A percentile compares a stretch with the other conserved stretches of the same genome.
Evolutionary conservation across 1,140 invertebrate genomes (phyloP).

Genomic region (Drosophila biarmipes): DNA sequence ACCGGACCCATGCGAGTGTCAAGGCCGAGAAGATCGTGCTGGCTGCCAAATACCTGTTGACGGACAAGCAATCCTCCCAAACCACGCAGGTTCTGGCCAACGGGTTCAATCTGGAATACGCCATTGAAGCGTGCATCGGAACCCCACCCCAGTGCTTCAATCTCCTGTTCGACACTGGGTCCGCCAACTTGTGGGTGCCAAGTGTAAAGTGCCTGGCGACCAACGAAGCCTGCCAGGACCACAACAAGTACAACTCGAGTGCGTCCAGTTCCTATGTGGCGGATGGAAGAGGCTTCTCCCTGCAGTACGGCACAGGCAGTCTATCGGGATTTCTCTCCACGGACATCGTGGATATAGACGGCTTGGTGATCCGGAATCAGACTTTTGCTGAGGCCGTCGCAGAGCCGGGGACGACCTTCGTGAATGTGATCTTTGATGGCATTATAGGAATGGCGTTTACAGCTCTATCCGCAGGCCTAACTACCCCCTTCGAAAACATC

Average conservation of each 20-base stretch:
- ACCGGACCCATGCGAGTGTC: neutral
- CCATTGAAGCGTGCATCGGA: neutral
- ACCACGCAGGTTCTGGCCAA: neutral
- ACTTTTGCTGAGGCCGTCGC: neutral
- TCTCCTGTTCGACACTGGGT: neutral
- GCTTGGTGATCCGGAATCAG: neutral
- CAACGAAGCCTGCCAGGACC: neutral
- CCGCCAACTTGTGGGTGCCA: neutral
- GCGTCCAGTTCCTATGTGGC: neutral
- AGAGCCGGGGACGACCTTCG: neutral
- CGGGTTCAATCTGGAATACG: constrained; percentile 1
- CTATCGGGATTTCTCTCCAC: neutral
- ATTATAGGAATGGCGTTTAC: neutral
- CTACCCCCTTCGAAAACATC: neutral
- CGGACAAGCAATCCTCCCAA: neutral
- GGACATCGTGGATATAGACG: neutral
- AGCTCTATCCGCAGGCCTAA: neutral
- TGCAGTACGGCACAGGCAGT: neutral
- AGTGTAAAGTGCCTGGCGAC: neutral
- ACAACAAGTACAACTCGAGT: neutral
- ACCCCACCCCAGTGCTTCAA: constrained; percentile 1
- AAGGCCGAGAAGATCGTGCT: constrained; percentile 1
- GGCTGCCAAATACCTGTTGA: neutral
- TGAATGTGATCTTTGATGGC: neutral
- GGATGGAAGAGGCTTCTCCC: neutral